These are phyloP conservation scores for Eilema depressum DNA, from an alignment of 2,888 invertebrate genomes.

Conservation along the genomic window DNA sequence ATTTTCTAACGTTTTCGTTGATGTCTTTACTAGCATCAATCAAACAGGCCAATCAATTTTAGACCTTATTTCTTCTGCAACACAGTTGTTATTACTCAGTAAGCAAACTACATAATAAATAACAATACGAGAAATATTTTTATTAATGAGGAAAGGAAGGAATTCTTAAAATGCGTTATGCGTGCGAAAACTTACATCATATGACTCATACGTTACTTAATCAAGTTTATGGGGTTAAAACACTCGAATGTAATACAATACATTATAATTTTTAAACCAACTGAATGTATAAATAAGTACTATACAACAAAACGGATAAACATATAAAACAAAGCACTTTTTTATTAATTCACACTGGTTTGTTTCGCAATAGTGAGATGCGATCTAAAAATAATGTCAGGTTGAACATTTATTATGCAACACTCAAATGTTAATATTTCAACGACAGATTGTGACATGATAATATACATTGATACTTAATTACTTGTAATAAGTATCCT, in stretches of 20 bases:
- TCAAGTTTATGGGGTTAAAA: conserved; percentile 32
- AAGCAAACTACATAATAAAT: not conserved
- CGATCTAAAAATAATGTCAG: not conserved
- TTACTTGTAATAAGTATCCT: not conserved
- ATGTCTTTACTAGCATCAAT: conserved; percentile 40
- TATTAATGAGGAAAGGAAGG: conserved; percentile 28
- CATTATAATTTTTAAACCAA: conserved; percentile 8
- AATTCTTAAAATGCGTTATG: conserved; percentile 27
- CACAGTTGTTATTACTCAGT: not conserved
- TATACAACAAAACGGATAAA: conserved; percentile 6
- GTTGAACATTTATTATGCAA: not conserved
- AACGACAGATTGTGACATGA: not conserved
- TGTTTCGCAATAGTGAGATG: conserved; percentile 7
- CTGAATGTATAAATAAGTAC: conserved; percentile 1
- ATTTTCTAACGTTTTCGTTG: conserved; percentile 22
- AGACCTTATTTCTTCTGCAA: not conserved
- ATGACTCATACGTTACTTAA: conserved; percentile 37
- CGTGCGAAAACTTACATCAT: conserved; percentile 31
- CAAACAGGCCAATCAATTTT: not conserved
- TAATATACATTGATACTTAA: not conserved
- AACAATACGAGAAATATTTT: conserved; percentile 32
- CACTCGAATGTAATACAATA: conserved; percentile 16
- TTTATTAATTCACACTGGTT: conserved; percentile 13
- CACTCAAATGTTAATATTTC: not conserved
- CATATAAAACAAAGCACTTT: conserved; percentile 10